Evolutionary conservation across 2,797 vertebrate species (phyloP).

Genomic region (Falco biarmicus): DNA sequence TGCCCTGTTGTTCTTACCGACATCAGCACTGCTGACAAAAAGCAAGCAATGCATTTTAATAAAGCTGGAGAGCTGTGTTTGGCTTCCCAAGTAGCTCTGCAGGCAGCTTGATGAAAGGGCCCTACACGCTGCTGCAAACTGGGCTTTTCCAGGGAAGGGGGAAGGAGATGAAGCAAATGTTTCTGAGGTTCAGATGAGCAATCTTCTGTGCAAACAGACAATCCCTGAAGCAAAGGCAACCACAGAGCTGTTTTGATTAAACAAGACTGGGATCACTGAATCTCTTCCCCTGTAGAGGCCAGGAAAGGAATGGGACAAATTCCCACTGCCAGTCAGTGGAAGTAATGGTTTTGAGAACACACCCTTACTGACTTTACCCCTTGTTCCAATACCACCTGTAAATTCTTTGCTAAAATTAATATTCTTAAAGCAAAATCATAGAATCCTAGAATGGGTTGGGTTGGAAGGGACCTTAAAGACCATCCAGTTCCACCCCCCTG

Average conservation of each 20-base stretch:
- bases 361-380: not conserved
- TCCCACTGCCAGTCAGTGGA: not conserved
- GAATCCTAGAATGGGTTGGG: not conserved
- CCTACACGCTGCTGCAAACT: not conserved
- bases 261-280: not conserved
- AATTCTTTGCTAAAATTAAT: not conserved
- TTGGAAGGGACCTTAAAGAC: not conserved
- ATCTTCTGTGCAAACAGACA: not conserved
- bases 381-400: not conserved
- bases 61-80: not conserved
- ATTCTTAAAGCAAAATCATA: not conserved
- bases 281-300: not conserved
- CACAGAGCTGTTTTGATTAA: not conserved
- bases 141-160: rapidly evolving
- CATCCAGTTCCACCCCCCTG: not conserved
- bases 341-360: not conserved
- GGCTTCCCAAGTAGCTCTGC: not conserved
- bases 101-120: not conserved
- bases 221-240: not conserved
- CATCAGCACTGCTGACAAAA: not conserved
- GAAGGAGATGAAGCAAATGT: not conserved
- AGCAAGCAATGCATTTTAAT: constrained; percentile 11
- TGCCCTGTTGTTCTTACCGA: not conserved
- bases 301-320: not conserved
- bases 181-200: not conserved